A percentile compares a stretch with the other conserved stretches of the same genome.
Conservation (phyloP, 2,113 vertebrate species). For the Strix aluco region DNA sequence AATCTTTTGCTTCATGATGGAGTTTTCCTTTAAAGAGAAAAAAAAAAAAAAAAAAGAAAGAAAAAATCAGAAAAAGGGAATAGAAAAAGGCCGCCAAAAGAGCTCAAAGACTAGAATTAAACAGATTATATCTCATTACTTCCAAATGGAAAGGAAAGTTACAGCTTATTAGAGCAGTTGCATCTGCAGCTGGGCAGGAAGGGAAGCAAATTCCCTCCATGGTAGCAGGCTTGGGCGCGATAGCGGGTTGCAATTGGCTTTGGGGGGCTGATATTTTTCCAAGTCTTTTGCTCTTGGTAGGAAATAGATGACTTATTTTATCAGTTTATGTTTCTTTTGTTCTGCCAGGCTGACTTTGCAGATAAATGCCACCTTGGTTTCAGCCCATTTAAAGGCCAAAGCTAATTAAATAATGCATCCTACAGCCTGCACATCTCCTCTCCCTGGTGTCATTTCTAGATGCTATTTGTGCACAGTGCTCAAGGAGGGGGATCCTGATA, state of each 20-base stretch:
- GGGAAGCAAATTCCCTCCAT: background rate
- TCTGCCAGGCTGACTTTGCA: background rate
- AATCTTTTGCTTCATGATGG: conserved; percentile 30
- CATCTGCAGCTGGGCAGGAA: conserved; percentile 67
- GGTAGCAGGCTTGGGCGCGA: background rate
- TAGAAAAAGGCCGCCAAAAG: conserved; percentile 61
- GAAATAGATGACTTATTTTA: background rate
- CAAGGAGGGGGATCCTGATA: no score
- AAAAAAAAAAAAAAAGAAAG: background rate
- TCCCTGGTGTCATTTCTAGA: background rate
- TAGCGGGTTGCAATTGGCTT: background rate
- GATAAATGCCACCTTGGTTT: background rate
- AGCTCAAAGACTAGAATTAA: conserved; percentile 73
- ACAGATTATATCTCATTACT: conserved; percentile 75
- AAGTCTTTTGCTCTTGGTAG: background rate
- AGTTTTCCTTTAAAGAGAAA: conserved; percentile 51
- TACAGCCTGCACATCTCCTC: background rate
- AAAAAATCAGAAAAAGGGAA: conserved; percentile 15
- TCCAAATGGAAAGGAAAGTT: conserved; percentile 67
- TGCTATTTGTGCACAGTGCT: background rate
- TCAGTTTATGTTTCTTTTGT: background rate
- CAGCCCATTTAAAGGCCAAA: background rate
- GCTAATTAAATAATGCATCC: conserved; percentile 36
- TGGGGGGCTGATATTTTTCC: background rate
- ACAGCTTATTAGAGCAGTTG: conserved; percentile 48